Conservation (phyloP, 2,113 vertebrate species). For the Taurulus bubalis region DNA sequence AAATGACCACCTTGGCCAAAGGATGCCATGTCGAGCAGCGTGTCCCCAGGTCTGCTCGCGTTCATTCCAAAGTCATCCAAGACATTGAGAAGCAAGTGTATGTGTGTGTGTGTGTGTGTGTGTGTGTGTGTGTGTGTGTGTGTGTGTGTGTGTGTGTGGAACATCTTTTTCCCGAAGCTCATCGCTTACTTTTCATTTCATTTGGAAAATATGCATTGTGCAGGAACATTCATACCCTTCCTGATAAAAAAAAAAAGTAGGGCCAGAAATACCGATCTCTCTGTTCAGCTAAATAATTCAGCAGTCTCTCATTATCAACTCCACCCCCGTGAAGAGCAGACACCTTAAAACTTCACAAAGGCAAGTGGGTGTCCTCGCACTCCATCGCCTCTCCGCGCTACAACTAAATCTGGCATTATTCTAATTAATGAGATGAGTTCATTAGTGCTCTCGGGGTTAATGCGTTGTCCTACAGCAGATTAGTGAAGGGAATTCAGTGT, state of each 20-base stretch:
- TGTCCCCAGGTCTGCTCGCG: neutral
- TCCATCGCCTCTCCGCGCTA: slow-evolving; percentile 21
- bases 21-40: neutral
- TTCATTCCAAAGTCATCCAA: slow-evolving; percentile 44
- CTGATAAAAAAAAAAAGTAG: neutral
- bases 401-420: slow-evolving; percentile 60
- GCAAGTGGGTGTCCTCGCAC: slow-evolving; percentile 53
- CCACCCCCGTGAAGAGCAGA: slow-evolving; percentile 29
- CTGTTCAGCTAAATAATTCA: slow-evolving; percentile 57
- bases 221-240: neutral
- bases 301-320: slow-evolving; percentile 29
- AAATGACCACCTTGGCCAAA: slow-evolving; percentile 28
- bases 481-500: slow-evolving; percentile 57
- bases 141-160: neutral
- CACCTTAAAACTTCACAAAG: slow-evolving; percentile 60
- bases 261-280: neutral
- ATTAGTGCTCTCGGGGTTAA: slow-evolving; percentile 73
- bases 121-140: neutral
- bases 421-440: slow-evolving; percentile 74
- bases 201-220: neutral
- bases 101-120: neutral
- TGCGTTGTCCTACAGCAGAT: slow-evolving; percentile 73
- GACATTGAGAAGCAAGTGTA: neutral
- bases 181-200: neutral
- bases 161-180: neutral